Percentiles rank a stretch among this genome's conserved stretches.
Conservation (phyloP, 1,140 invertebrate species). For the Protaetia brevitarsis region DNA sequence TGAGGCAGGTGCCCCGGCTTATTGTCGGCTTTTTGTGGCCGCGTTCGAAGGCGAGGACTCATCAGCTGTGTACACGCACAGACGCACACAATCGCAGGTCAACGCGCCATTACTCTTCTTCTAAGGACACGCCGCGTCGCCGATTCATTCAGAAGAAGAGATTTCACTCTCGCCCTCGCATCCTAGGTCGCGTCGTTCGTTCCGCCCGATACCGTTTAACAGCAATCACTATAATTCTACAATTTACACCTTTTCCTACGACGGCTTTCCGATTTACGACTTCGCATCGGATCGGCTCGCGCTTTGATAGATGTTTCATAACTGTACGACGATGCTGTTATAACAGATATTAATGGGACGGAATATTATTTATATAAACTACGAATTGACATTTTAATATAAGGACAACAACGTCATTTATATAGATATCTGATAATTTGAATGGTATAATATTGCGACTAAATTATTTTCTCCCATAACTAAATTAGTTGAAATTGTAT, state of each 20-base stretch:
- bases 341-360: no score
- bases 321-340: no score
- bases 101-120: slow-evolving; percentile 23
- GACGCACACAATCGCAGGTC: slow-evolving; percentile 8
- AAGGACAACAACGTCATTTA: no score
- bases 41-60: background rate
- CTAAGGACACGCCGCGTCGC: background rate
- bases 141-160: slow-evolving; percentile 14
- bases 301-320: no score
- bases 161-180: slow-evolving; percentile 17
- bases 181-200: slow-evolving; percentile 20
- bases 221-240: background rate
- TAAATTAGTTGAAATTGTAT: no score
- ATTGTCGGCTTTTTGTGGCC: slow-evolving; percentile 3
- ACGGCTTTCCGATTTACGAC: background rate
- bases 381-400: no score
- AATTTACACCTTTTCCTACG: background rate
- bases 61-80: slow-evolving; percentile 28
- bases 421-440: no score
- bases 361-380: no score
- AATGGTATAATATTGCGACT: no score
- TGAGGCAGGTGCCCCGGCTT: slow-evolving; percentile 23
- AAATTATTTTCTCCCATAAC: no score
- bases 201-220: background rate
- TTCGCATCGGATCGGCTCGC: no score